Percentiles rank a stretch among this genome's conserved stretches.
phyloP scores from a whole-genome alignment of 2,113 vertebrate genomes.

The Pipra filicauda region DNA sequence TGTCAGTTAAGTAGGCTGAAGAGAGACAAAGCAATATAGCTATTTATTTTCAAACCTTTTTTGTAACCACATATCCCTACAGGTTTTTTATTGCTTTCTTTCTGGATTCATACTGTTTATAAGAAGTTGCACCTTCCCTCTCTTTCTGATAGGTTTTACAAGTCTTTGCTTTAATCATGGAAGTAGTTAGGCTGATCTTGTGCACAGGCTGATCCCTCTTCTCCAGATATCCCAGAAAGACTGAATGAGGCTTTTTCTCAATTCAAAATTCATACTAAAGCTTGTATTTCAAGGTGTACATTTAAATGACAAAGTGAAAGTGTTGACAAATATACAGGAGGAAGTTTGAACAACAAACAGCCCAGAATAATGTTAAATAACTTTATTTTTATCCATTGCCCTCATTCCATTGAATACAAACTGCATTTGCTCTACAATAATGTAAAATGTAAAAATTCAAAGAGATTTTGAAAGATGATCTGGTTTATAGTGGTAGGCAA shows the following conservation, averaged over 20 bases:
- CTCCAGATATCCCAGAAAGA: neutral
- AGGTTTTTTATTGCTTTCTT: neutral
- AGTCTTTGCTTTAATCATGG: neutral
- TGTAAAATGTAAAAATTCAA: neutral
- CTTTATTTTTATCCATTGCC: neutral
- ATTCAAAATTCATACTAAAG: neutral
- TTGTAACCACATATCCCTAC: neutral
- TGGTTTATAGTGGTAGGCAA: neutral
- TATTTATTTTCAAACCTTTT: neutral
- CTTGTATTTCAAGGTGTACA: neutral
- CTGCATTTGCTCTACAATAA: accelerated
- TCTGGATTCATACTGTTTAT: neutral
- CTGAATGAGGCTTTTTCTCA: neutral
- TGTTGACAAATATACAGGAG: neutral
- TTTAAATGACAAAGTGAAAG: neutral
- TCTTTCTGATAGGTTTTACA: neutral
- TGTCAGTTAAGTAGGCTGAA: neutral
- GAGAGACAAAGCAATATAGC: neutral
- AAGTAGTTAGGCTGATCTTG: neutral
- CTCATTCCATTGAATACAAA: neutral
- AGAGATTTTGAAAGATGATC: neutral
- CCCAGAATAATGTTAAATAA: neutral
- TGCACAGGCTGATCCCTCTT: neutral
- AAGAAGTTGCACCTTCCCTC: neutral
- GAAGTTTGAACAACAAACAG: neutral